Evolutionary conservation across 2,113 vertebrate genomes (phyloP), one percentile per base, ranked within the genome.

Genomic region (Chaetodon auriga): DNA sequence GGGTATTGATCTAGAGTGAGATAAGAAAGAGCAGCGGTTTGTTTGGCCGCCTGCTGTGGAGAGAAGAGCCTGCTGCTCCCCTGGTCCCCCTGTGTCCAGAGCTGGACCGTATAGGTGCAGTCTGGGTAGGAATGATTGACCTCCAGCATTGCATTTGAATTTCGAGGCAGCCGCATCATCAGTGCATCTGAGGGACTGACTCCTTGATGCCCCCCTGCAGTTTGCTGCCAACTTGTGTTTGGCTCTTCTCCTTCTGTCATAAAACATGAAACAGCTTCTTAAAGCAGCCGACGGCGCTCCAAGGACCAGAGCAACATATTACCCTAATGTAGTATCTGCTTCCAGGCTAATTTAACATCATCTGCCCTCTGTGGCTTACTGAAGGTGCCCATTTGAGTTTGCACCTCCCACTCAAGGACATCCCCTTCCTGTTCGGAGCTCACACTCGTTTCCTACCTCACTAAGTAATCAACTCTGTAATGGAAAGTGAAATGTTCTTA

Each of bases 241-340:
- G 51, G 38, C 77, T 81, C 48, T 57, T 75, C 79, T 58, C 30
- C 60, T 80, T 14, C 65, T 68, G 16, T 63, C 68, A 79, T 72
- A 49, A 78, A 87, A 64, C 68, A 79, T 72, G 43, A 78, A 87
- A 64, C 16, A 35, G 64, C 74, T 80, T 65, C 75, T 74, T 57
- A 54, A 75, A 75, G 21, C 4, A 46, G 80, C 58, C 46, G 30
- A 3, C 12, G 41, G 18, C 57, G 43, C 64, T 85, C 58, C 7
- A 8, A 36, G 54, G 73, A 78, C 11, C 46, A 41, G 51, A 54
- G 63, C 72, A 57, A 49, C 68, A 75, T 62, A 70, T 75, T 71
- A 68, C 45, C 13, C 48, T 54, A 57, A 86, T 76, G 75, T 2
- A 65, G 61, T 53, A 53, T 62, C 58, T 54, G 60, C 48, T 78